These are phyloP conservation scores for Halisarca cf. caerulea DNA, from an alignment of 37 sponge, comb jelly and placozoan species.

Conservation along the genomic window DNA sequence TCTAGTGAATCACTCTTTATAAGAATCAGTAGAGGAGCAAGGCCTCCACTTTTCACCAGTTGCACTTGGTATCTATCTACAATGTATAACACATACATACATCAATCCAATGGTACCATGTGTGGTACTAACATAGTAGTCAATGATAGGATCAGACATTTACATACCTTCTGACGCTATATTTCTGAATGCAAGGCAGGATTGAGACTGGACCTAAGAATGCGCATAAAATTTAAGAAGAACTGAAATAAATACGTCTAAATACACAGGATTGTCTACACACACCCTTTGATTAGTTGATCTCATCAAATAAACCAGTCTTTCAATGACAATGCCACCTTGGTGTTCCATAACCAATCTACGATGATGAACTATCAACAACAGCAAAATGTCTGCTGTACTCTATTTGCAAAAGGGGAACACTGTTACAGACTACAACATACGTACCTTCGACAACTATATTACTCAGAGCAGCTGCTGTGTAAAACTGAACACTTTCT, in stretches of 20 bases:
- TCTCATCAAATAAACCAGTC: conserved; percentile 54
- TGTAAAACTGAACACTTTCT: conserved; percentile 83
- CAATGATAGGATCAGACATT: no score
- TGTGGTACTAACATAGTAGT: no score
- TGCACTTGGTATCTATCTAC: conserved; percentile 65
- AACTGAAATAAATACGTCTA: no score
- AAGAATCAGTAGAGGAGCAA: conserved; percentile 51
- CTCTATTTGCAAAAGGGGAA: no score
- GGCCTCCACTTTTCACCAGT: conserved; percentile 69
- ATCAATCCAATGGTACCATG: not conserved
- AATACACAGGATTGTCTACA: no score
- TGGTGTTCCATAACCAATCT: conserved; percentile 23
- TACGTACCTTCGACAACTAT: conserved; percentile 77
- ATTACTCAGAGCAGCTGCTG: conserved; percentile 89
- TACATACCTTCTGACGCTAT: conserved; percentile 64
- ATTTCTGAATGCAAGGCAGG: conserved; percentile 69
- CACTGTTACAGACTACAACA: no score
- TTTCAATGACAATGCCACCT: conserved; percentile 39
- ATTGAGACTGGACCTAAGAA: conserved; percentile 64
- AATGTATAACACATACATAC: not conserved
- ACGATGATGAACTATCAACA: conserved; percentile 33
- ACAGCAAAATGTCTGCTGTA: not conserved
- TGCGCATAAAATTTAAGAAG: no score
- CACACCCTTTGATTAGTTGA: conserved; percentile 55
- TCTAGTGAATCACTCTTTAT: conserved; percentile 37